A percentile compares a stretch with the other conserved stretches of the same genome.
Conservation (phyloP, 2,888 invertebrate species). For the Hypolimnas misippus region DNA sequence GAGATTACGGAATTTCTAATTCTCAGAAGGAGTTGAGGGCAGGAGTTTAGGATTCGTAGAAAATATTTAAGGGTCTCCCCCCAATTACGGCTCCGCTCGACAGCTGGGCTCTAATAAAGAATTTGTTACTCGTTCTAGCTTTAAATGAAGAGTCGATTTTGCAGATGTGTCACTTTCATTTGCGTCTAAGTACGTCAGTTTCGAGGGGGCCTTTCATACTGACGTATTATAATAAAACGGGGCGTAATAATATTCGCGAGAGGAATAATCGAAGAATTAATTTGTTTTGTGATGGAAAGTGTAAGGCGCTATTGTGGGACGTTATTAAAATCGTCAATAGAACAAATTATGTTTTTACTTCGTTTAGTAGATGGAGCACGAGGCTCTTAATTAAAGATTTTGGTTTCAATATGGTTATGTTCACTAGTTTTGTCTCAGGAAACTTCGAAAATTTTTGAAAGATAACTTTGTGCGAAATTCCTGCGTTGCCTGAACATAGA, state of each 20-base stretch:
- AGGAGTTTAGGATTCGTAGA: slow-evolving; percentile 42
- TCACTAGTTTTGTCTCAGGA: too few species aligned
- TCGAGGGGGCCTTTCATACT: neutral
- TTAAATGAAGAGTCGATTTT: slow-evolving; percentile 70
- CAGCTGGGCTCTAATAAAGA: slow-evolving; percentile 71
- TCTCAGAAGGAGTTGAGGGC: neutral
- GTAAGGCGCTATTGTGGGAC: neutral
- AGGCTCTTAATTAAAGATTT: neutral
- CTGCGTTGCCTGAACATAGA: too few species aligned
- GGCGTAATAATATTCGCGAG: neutral
- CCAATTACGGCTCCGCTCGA: slow-evolving; percentile 66
- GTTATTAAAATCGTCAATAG: neutral
- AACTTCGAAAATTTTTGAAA: too few species aligned
- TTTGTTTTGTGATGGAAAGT: neutral
- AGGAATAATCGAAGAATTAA: neutral
- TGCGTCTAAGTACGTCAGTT: slow-evolving; percentile 23
- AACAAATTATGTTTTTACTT: neutral
- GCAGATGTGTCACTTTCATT: slow-evolving; percentile 70
- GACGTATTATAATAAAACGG: neutral
- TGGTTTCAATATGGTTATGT: too few species aligned
- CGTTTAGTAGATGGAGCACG: neutral
- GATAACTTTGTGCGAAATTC: too few species aligned
- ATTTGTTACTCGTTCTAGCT: slow-evolving; percentile 76
- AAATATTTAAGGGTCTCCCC: slow-evolving; percentile 68
- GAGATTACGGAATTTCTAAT: neutral